Percentiles rank a stretch among this genome's conserved stretches.
Conservation (phyloP, 2,113 vertebrate species). For the Ariopsis seemanni region DNA sequence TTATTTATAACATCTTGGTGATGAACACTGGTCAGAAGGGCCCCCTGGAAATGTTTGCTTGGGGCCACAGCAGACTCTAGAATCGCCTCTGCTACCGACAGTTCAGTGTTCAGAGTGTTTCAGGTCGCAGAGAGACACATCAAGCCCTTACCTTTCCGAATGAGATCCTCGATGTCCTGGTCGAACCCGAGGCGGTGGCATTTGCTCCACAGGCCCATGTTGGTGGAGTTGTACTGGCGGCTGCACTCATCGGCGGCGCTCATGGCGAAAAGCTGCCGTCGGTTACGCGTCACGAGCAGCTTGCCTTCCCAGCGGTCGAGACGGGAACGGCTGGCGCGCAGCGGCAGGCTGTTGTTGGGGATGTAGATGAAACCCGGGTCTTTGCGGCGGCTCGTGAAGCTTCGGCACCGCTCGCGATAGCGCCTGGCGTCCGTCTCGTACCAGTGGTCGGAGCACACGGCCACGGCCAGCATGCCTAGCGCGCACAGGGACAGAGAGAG, state of each 20-base stretch:
- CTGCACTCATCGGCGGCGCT: slow-evolving; percentile 93
- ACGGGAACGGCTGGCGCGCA: slow-evolving; percentile 86
- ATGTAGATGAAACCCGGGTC: slow-evolving; percentile 99
- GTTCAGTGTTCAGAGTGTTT: background rate
- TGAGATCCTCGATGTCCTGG: slow-evolving; percentile 87
- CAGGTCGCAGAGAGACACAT: background rate
- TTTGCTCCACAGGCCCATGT: slow-evolving; percentile 98
- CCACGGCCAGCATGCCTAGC: slow-evolving; percentile 97
- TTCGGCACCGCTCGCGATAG: slow-evolving; percentile 94
- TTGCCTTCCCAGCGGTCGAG: slow-evolving; percentile 89
- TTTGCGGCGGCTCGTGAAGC: slow-evolving; percentile 91
- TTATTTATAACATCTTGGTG: too few species aligned
- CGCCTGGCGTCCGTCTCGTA: slow-evolving; percentile 97
- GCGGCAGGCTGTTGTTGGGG: slow-evolving; percentile 96
- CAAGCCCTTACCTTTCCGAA: slow-evolving; percentile 87
- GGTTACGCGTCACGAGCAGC: slow-evolving; percentile 86
- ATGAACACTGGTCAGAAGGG: too few species aligned
- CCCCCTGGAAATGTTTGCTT: too few species aligned
- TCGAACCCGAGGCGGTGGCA: slow-evolving; percentile 93
- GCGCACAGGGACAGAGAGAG: slow-evolving; percentile 96
- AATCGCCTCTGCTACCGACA: background rate
- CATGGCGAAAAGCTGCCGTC: slow-evolving; percentile 96
- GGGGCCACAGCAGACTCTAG: too few species aligned
- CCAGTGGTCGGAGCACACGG: slow-evolving; percentile 98
- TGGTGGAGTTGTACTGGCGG: slow-evolving; percentile 96